Base-by-base conservation (phyloP, 2,797 vertebrate genomes). In the Picus viridis region DNA sequence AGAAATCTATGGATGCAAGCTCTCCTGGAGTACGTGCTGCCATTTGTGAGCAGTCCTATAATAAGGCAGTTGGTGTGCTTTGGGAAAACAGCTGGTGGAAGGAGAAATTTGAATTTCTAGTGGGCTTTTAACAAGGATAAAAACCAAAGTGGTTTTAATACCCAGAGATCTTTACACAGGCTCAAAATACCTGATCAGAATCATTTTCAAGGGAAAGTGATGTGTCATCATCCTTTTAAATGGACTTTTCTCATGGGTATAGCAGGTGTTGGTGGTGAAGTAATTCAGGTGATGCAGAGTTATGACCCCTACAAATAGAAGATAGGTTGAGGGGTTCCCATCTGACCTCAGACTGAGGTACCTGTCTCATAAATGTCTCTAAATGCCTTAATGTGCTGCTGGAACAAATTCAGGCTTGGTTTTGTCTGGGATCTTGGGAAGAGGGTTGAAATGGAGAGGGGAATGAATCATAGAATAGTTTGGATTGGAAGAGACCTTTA, bases 91-190 rank as follows among this genome's bases (percentile, higher is more conserved):
- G 86, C 91, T 93, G 91, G 45, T 83, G 57, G 4, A 80, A 30
- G 67, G 54, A 61, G 58, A 70, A 51, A 84, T 94, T 90, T 86
- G 68, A 92, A 90, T 93, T 81, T 92, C 88, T 86, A 78, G 78
- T 67, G 53, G 63, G 61, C 64, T 91, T 72, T 71, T 91, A 91
- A 86, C 45, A 71, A 84, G 51, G n/a, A 58, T 61, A 32, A 68
- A 65, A 71, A 87, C 36, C 75, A 73, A 86, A 85, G 73, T 9
- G 2, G 30, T 65, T 80, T 82, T 75, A 73, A 68, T 76, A 53
- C 30, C 47, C 17, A 1, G 51, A 70, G 69, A 54, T 90, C 30
- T 89, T 90, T 65, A 45, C 51, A 57, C 13, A n/a, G 43, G 53
- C 29, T 73, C 78, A 43, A 82, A 57, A 49, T 88, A 69, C 81